A percentile compares a stretch with the other conserved stretches of the same genome.
These are phyloP conservation scores for Mallotus villosus DNA, from an alignment of 2,797 vertebrate genomes.

Conservation along the genomic window DNA sequence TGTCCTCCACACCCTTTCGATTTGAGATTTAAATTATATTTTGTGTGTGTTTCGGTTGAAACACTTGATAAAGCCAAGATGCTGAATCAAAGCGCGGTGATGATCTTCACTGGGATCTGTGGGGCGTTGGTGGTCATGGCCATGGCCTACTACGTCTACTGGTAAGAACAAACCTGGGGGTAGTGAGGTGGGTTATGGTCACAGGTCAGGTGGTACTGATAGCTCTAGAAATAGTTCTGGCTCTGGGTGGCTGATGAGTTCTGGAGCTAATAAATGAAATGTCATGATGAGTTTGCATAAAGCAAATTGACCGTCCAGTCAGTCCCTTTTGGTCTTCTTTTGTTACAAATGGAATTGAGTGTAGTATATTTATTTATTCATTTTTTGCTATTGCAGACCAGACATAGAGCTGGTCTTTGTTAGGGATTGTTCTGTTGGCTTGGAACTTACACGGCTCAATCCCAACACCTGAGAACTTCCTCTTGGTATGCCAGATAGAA, in stretches of 20 bases:
- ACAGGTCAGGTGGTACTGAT: neutral
- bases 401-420: no score
- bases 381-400: no score
- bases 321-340: no score
- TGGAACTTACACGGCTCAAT: neutral
- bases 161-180: slow-evolving; percentile 76
- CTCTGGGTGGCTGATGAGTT: neutral
- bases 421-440: no score
- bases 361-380: no score
- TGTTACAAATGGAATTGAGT: no score
- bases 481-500: slow-evolving; percentile 36
- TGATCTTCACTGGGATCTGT: slow-evolving; percentile 90
- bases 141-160: slow-evolving; percentile 92
- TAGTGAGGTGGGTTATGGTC: neutral
- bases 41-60: slow-evolving; percentile 41
- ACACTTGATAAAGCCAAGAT: slow-evolving; percentile 62
- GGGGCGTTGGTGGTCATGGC: slow-evolving; percentile 83
- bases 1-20: slow-evolving; percentile 27
- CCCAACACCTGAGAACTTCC: slow-evolving; percentile 19
- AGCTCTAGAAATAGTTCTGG: neutral
- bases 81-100: slow-evolving; percentile 84
- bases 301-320: no score
- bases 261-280: neutral
- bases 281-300: neutral
- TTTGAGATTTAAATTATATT: slow-evolving; percentile 14